Base-by-base conservation (phyloP, 2,888 invertebrate species). In the Azorinus chamasolen region DNA sequence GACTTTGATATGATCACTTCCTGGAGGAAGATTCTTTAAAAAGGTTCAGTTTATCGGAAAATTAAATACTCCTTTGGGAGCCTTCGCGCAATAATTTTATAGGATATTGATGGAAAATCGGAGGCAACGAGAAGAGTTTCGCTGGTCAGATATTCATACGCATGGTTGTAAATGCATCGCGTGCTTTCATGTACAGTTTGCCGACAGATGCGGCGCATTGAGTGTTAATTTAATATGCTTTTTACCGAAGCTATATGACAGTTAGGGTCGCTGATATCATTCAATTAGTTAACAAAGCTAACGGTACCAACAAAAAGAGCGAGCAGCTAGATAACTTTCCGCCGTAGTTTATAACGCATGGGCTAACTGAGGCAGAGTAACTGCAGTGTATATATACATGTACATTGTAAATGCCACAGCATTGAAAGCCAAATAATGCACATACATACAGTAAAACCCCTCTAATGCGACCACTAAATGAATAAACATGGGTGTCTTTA, bases 31-130 rank as follows among this genome's bases (percentile, higher is more conserved):
- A 32, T 51, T 24, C 51, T 53, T 48, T 39, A 58, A 64, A 71
- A 72, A 61, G 59, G 43, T 27, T 61, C 50, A 55, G 72, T 54
- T 59, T 41, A 39, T 51, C 27, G 72, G 65, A 72, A 65, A 65
- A 61, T 59, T 72, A 55, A 65, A 72, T 37, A 54, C 45, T 39
- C 24, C 72, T 55, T 54, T 27, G 72, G 59, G 25, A 22, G 46
- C 24, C 46, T 54, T 51, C 54, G 54, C 54, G 48, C 54, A 54
- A 24, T 54, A 46, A 69, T 61, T 69, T 53, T 69, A 69, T 54
- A 37, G 45, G 37, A 54, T 61, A 54, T 53, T 69, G 69, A 69
- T 62, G 61, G 55, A 53, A 69, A 55, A 53, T 25, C 27, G 6
- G 53, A 10, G 12, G 53, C 10, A 53, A 24, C 27, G 25, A 27